Conservation (phyloP, 2,888 invertebrate genomes). For the Ophion slaviceki region DNA sequence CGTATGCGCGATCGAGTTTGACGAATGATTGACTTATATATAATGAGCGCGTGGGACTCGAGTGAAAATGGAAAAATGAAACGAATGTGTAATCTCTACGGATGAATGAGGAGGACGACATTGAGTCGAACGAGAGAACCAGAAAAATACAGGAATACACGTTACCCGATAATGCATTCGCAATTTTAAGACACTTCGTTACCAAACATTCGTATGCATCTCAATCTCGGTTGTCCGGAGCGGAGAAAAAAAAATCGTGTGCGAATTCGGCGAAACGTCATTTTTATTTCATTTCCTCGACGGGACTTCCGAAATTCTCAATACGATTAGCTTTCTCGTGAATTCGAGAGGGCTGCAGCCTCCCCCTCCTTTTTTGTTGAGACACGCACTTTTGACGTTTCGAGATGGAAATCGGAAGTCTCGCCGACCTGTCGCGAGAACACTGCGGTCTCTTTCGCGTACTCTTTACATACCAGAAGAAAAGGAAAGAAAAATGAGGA, state of each 20-base stretch:
- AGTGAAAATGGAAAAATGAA: background rate
- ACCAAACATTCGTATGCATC: constrained; percentile 68
- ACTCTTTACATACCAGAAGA: constrained; percentile 66
- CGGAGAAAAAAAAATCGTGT: constrained; percentile 37
- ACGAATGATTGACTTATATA: constrained; percentile 44
- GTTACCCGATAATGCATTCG: constrained; percentile 68
- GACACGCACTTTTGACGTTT: constrained; percentile 24
- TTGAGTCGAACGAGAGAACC: constrained; percentile 29
- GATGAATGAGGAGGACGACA: constrained; percentile 47
- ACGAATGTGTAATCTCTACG: constrained; percentile 55
- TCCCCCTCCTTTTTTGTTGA: background rate
- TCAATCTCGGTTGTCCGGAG: constrained; percentile 58
- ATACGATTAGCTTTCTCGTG: constrained; percentile 37
- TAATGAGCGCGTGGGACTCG: constrained; percentile 10
- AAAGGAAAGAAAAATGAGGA: constrained; percentile 10
- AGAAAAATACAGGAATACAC: constrained; percentile 49
- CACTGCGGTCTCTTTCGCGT: constrained; percentile 65
- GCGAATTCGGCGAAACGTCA: constrained; percentile 44
- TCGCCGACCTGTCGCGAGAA: constrained; percentile 51
- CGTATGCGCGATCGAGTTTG: constrained; percentile 38
- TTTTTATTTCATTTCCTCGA: constrained; percentile 43
- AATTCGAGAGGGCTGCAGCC: constrained; percentile 18
- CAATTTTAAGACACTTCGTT: constrained; percentile 70
- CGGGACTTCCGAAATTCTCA: constrained; percentile 54
- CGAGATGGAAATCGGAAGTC: constrained; percentile 51